phyloP scores from a whole-genome alignment of 2,113 vertebrate genomes.

The Lycocorax pyrrhopterus region DNA sequence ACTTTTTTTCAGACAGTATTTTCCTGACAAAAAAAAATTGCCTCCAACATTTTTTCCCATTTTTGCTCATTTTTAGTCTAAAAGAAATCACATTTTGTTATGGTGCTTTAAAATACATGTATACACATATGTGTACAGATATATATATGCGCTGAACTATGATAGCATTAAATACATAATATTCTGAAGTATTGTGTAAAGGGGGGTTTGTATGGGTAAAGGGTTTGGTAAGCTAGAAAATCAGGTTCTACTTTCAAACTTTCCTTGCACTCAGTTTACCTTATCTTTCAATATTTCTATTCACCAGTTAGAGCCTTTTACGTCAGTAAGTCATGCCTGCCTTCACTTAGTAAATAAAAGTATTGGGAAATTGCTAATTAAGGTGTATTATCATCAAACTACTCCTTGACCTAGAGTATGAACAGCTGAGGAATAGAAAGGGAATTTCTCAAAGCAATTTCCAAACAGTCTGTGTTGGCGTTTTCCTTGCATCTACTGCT shows the following conservation, averaged over 20 bases:
- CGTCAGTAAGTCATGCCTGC: neutral
- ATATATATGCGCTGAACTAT: neutral
- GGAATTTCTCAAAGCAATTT: neutral
- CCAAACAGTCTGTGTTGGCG: neutral
- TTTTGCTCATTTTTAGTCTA: neutral
- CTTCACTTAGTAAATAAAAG: neutral
- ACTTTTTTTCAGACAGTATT: neutral
- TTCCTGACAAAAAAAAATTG: neutral
- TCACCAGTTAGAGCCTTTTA: neutral
- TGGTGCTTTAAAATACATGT: neutral
- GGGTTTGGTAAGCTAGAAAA: neutral
- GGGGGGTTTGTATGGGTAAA: rapidly evolving
- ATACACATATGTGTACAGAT: neutral
- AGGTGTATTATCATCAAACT: neutral
- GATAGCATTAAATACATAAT: neutral
- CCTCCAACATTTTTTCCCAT: neutral
- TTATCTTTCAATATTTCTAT: neutral
- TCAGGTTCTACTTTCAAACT: neutral
- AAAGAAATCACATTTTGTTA: neutral
- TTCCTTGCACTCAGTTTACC: neutral
- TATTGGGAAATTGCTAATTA: neutral
- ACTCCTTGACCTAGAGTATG: neutral
- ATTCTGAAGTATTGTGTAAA: neutral
- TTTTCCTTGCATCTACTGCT: neutral
- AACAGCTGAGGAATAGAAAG: neutral